Evolutionary conservation across 2,113 vertebrate species (phyloP), one percentile per base, ranked within the genome.

Genomic region (Phrynocephalus versicolor): DNA sequence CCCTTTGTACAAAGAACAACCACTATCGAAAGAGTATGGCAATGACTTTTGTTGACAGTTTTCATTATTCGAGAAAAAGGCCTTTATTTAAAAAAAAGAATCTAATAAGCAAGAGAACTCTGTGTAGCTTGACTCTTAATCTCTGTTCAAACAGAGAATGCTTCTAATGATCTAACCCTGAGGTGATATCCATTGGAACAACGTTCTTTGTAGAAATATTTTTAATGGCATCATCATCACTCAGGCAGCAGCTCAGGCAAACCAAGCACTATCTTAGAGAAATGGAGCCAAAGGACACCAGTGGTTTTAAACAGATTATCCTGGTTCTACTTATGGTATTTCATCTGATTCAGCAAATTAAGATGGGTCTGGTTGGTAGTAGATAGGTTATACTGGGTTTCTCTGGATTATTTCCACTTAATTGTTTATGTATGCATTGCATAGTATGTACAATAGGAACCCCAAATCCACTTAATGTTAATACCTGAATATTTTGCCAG

Each of bases 81-180:
- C 85, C 27, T 41, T 51, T 51, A 55, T 81, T 0, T 88, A 86
- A 77, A 85, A 80, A 88, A 85, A 62, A 21, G 12, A 7, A 37
- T 23, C 10, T 27, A 82, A 21, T 87, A 81, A 76, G 64, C 77
- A 86, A 77, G n/a, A 41, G 64, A 83, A n/a, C 87, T 71, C 82
- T 87, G 74, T 72, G 33, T 81, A 33, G 27, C 70, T 7, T 35
- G 89, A 60, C 33, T 65, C 82, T 30, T 82, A 71, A 57, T 62
- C 74, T 79, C 84, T 7, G 64, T 88, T 69, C 79, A 67, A n/a
- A 0, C 76, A 23, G 77, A 85, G 33, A 85, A 75, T 81, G 72
- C 37, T 70, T 12, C 6, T 39, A 77, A 57, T 51, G 10, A 51
- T 87, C 58, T 82, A 76, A 79, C 0, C 0, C 37, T 75, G 35